Conservation (phyloP, 2,113 vertebrate species). For the Hipposideros armiger region DNA sequence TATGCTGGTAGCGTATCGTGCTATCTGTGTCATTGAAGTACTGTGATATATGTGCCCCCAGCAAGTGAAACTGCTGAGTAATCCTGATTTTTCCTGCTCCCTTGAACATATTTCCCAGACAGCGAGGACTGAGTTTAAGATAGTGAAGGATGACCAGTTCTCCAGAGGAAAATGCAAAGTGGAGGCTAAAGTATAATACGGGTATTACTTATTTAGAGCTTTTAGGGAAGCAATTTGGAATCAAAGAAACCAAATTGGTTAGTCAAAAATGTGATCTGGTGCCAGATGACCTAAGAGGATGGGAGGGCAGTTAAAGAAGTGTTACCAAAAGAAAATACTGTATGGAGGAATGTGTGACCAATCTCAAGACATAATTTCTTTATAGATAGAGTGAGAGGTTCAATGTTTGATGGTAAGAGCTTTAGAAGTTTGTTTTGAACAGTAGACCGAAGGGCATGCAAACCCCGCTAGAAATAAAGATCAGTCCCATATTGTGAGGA, state of each 20-base stretch:
- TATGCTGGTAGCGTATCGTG: not conserved
- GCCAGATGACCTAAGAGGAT: not conserved
- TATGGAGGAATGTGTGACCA: not conserved
- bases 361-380: conserved; percentile 27
- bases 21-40: not conserved
- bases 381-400: conserved; percentile 48
- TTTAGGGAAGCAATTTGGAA: conserved; percentile 51
- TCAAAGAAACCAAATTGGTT: not conserved
- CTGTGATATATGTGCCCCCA: not conserved
- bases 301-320: conserved; percentile 1
- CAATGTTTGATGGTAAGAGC: conserved; percentile 1
- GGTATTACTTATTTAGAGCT: not conserved
- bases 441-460: not conserved
- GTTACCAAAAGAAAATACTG: not conserved
- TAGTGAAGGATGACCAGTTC: not conserved
- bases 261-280: conserved; percentile 28
- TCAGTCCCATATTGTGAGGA: not conserved
- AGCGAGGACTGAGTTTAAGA: not conserved
- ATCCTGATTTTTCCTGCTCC: conserved; percentile 17
- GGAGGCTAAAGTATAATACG: not conserved
- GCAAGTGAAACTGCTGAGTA: conserved; percentile 10
- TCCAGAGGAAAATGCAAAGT: conserved; percentile 33
- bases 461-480: conserved; percentile 15
- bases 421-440: conserved; percentile 58
- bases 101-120: not conserved